phyloP scores from a whole-genome alignment of 1,140 invertebrate genomes.

The Venturia canescens region DNA sequence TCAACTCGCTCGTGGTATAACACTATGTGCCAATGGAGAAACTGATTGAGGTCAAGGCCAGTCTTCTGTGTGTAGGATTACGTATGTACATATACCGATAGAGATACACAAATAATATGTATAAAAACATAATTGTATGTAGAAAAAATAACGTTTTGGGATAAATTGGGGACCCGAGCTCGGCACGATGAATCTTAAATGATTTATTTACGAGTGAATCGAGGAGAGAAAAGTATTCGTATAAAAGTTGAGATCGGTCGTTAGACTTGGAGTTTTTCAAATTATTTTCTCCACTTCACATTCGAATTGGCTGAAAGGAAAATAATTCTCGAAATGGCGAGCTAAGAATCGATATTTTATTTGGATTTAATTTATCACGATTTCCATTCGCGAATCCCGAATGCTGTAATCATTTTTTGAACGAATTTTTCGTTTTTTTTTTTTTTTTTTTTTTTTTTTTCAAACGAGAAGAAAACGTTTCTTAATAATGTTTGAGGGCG shows the following conservation, averaged over 20 bases:
- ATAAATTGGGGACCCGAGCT: background rate
- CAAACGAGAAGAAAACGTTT: too few species aligned
- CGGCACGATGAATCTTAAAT: background rate
- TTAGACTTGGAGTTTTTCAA: background rate
- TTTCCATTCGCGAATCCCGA: too few species aligned
- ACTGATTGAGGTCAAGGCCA: background rate
- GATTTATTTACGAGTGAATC: background rate
- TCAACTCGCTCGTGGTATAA: background rate
- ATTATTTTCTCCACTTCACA: background rate
- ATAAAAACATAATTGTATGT: background rate
- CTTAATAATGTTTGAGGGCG: too few species aligned
- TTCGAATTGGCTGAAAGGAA: too few species aligned
- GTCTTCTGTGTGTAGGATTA: background rate
- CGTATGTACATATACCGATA: slow-evolving; percentile 8
- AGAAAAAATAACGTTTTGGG: background rate
- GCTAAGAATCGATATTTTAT: too few species aligned
- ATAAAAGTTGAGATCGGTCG: background rate
- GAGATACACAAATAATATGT: background rate
- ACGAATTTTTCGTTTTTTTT: too few species aligned
- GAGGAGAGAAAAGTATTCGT: background rate
- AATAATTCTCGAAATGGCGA: too few species aligned
- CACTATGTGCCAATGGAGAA: slow-evolving; percentile 12
- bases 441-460: too few species aligned
- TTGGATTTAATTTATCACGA: too few species aligned
- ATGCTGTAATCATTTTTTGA: too few species aligned